Conservation (phyloP, 2,113 vertebrate genomes). For the Engraulis encrasicolus region DNA sequence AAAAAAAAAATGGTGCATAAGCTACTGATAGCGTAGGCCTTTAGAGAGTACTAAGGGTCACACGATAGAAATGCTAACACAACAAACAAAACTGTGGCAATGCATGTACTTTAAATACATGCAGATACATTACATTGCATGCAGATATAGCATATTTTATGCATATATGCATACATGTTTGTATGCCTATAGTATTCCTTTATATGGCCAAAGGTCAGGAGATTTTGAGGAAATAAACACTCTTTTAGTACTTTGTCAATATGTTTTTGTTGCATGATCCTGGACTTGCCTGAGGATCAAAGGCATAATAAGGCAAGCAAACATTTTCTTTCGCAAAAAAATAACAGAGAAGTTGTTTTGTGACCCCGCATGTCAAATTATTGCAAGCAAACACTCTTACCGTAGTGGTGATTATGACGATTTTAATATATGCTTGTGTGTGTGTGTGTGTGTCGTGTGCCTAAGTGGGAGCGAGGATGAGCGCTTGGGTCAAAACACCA, state of each 20-base stretch:
- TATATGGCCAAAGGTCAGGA: too few relatives aligned
- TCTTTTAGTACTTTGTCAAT: background rate
- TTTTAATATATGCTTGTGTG: background rate
- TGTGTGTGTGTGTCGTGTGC: too few relatives aligned
- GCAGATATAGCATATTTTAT: too few relatives aligned
- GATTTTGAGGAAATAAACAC: slow-evolving; percentile 3
- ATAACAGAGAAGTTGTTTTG: background rate
- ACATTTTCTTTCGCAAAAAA: background rate
- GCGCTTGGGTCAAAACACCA: background rate
- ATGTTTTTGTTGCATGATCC: background rate
- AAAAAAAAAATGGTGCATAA: background rate
- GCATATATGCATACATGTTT: too few relatives aligned
- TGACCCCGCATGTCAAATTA: background rate
- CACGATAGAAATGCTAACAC: background rate
- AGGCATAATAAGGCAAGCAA: background rate
- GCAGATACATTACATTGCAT: too few relatives aligned
- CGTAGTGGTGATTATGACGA: background rate
- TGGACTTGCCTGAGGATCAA: background rate
- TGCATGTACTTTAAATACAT: too few relatives aligned
- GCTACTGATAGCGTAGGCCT: background rate
- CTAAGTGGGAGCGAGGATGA: background rate
- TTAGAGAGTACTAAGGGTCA: background rate
- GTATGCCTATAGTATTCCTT: too few relatives aligned
- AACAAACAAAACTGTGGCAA: too few relatives aligned
- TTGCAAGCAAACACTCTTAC: background rate